Evolutionary conservation across 2,797 vertebrate genomes (phyloP).

Genomic region (Urocyon cinereoargenteus): DNA sequence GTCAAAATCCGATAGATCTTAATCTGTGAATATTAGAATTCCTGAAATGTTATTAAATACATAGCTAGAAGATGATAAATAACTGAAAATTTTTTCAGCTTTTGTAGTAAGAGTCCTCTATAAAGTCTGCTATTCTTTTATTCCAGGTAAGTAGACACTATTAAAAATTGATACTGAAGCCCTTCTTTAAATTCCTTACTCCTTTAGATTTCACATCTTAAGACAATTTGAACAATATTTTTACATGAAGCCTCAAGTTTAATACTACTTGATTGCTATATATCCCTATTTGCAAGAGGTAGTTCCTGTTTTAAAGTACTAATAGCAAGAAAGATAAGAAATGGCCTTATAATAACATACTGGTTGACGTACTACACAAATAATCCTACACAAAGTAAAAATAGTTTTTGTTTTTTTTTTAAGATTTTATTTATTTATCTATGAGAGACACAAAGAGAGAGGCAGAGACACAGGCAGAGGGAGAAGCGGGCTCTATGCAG

Average conservation of each 20-base stretch:
- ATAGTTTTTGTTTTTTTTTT: not conserved
- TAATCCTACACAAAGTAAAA: not conserved
- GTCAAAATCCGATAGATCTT: conserved; percentile 9
- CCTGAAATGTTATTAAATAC: not conserved
- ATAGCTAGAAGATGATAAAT: not conserved
- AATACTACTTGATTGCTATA: not conserved
- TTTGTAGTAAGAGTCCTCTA: not conserved
- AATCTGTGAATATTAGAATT: not conserved
- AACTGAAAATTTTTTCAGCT: not conserved
- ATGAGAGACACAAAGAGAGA: too few species aligned
- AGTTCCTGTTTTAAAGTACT: conserved; percentile 26
- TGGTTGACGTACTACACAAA: not conserved
- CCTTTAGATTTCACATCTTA: not conserved
- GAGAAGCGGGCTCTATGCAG: too few species aligned
- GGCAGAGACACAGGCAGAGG: too few species aligned
- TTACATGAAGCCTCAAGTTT: not conserved
- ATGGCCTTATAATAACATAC: not conserved
- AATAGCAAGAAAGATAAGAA: not conserved
- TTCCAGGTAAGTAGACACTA: not conserved
- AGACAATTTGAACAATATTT: conserved; percentile 18
- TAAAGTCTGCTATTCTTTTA: not conserved
- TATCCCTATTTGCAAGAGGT: not conserved
- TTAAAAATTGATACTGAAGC: conserved; percentile 12
- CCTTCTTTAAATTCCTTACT: not conserved
- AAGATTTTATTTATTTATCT: too few species aligned